Evolutionary conservation across 2,888 invertebrate genomes (phyloP), one percentile per base, ranked within the genome.

Genomic region (Cepaea hortensis): DNA sequence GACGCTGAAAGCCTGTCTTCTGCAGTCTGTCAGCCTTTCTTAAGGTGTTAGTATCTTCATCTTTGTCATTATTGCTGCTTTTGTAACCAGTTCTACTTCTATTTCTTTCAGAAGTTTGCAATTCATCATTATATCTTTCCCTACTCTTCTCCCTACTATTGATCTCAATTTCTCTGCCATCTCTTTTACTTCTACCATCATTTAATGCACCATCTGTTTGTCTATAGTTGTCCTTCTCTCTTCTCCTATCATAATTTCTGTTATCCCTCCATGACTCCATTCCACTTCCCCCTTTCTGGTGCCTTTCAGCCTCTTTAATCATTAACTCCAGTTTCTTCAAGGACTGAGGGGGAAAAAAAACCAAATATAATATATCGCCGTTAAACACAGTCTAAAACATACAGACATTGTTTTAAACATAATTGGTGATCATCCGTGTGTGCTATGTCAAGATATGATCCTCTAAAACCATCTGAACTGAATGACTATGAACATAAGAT

Each of bases 281-380:
- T 18, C 65, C 35, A 23, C 62, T 9, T n/a, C 79, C 72, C 70
- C 79, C 85, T n/a, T 77, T 85, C 48, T 82, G 48, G n/a, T 88
- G 87, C 62, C 90, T 90, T 91, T 96, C 95, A n/a, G 96, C 96
- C 89, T 95, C 95, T 50, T 91, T 93, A 76, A 96, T 94, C 95
- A 95, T 94, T 1, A 92, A 90, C 88, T 95, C 91, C 83, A 96
- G 94, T 81, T 94, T 95, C 85, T 95, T 94, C 87, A 96, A 91
- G 20, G 96, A 96, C 95, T 96, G 91, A 72, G 35, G 35, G 35
- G 35, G 35, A 94, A 93, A 87, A 62, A 81, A 93, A 92, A n/a
- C n/a, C 6, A 76, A 76, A 76, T 50, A n/a, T 68, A 76, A 76
- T 50, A n/a, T 68, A n/a, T 68, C 20, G 72, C 3, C 0, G 11